phyloP scores from a whole-genome alignment of 2,113 vertebrate species.

The Motacilla alba region DNA sequence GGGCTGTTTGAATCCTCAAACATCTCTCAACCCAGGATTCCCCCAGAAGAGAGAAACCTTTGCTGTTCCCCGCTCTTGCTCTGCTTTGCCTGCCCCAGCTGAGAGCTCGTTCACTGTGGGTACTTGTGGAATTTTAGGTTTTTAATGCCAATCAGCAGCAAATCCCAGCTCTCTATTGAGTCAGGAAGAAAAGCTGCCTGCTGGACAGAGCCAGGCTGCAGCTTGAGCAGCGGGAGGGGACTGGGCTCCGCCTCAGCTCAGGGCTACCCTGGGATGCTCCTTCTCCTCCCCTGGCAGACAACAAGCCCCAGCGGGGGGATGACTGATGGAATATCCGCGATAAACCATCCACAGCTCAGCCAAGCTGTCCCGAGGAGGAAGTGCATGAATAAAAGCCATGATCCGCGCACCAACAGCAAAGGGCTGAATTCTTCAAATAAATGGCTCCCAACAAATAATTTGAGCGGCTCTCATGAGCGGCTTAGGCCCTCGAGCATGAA shows the following conservation, averaged over 20 bases:
- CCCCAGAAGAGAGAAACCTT: background rate
- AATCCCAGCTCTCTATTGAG: background rate
- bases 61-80: background rate
- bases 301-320: background rate
- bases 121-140: background rate
- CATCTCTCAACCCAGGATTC: background rate
- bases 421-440: constrained; percentile 31
- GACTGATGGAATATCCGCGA: background rate
- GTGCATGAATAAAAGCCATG: background rate
- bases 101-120: background rate
- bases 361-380: background rate
- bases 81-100: background rate
- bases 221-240: background rate
- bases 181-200: background rate
- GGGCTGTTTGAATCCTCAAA: background rate
- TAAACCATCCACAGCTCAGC: background rate
- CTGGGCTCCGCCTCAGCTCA: background rate
- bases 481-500: constrained; percentile 59
- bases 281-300: background rate
- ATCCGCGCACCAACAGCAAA: background rate
- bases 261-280: background rate
- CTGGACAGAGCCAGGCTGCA: background rate
- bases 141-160: background rate
- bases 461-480: constrained; percentile 44
- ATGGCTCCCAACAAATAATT: constrained; percentile 53